Evolutionary conservation across 2,888 invertebrate genomes (phyloP).

Genomic region (Tipula confusa): DNA sequence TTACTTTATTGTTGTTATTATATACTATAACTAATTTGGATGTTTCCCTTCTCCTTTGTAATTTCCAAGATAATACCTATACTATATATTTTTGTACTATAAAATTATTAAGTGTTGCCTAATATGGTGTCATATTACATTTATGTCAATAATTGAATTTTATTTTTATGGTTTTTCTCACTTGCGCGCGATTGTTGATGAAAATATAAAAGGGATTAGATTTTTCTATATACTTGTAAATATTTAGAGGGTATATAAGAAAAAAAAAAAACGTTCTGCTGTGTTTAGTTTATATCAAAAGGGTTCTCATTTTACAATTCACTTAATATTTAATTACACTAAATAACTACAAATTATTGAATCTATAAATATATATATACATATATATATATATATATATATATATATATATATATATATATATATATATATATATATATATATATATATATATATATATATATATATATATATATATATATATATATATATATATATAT

Average conservation of each 20-base stretch:
- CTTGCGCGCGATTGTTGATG: not conserved
- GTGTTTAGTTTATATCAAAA: not conserved
- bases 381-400: too few relatives aligned
- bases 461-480: too few relatives aligned
- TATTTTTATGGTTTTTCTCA: not conserved
- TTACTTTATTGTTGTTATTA: not conserved
- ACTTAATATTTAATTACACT: not conserved
- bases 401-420: too few relatives aligned
- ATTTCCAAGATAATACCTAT: not conserved
- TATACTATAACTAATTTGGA: not conserved
- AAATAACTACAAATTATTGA: not conserved
- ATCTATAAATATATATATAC: not conserved
- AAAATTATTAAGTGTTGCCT: constrained; percentile 6
- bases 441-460: too few relatives aligned
- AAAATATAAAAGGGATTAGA: not conserved
- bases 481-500: too few relatives aligned
- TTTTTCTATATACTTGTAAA: not conserved
- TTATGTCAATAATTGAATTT: constrained; percentile 25
- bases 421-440: too few relatives aligned
- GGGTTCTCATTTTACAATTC: constrained; percentile 15
- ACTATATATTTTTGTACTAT: not conserved
- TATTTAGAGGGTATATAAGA: too few relatives aligned
- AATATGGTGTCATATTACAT: not conserved
- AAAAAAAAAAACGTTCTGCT: not conserved
- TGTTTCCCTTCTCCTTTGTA: not conserved